Evolutionary conservation across 2,113 vertebrate genomes (phyloP).

Genomic region (Chloebia gouldiae): DNA sequence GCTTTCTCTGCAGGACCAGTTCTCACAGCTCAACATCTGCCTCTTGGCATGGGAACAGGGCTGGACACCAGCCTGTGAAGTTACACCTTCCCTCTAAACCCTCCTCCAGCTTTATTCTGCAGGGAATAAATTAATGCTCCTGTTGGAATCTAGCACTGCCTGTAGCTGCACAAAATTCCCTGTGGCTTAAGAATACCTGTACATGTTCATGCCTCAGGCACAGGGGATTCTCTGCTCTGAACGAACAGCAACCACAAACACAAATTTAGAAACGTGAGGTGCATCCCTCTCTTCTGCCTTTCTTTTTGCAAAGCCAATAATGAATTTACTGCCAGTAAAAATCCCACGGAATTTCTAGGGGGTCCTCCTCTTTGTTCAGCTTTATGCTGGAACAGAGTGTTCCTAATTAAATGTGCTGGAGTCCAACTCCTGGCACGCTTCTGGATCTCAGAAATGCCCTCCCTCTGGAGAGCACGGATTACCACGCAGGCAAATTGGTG

Average conservation of each 20-base stretch:
- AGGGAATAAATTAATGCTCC: neutral
- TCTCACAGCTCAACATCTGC: constrained; percentile 15
- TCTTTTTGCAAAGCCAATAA: neutral
- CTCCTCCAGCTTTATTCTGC: neutral
- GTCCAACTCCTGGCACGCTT: fast-evolving
- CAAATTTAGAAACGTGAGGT: neutral
- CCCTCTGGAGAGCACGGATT: neutral
- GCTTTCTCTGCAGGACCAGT: neutral
- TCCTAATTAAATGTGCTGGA: neutral
- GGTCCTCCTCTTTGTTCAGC: neutral
- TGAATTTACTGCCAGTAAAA: neutral
- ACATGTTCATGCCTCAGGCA: neutral
- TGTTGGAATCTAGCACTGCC: neutral
- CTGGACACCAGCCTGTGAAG: neutral
- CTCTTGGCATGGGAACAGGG: neutral
- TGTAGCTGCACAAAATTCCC: neutral
- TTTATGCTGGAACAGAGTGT: neutral
- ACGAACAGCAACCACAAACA: neutral
- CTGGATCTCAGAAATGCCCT: neutral
- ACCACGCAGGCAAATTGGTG: fast-evolving
- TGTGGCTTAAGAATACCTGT: neutral
- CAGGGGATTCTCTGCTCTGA: neutral
- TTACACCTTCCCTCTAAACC: constrained; percentile 3
- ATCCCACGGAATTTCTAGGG: neutral
- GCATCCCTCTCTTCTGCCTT: neutral